These are phyloP conservation scores for Chaetops frenatus DNA, from an alignment of 2,113 vertebrate genomes.

Conservation along the genomic window DNA sequence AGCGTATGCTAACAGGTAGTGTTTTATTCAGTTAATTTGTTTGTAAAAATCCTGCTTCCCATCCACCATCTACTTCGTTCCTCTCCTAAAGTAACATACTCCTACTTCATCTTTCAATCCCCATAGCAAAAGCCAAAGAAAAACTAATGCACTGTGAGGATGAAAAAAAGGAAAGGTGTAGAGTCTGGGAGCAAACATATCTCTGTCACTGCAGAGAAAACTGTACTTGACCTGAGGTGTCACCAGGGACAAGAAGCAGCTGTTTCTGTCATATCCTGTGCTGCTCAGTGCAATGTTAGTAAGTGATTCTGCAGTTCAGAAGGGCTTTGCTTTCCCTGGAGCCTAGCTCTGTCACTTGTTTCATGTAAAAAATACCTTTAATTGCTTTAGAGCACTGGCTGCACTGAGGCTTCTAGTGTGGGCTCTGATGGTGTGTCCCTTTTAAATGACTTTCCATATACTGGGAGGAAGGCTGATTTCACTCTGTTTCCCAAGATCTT, in stretches of 20 bases:
- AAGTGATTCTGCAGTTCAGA: not conserved
- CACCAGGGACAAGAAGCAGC: not conserved
- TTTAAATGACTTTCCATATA: not conserved
- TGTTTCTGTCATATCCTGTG: not conserved
- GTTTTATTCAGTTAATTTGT: not conserved
- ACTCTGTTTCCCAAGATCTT: not conserved
- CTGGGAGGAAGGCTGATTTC: not conserved
- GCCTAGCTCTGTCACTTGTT: not conserved
- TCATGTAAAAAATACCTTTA: not conserved
- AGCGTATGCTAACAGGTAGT: not conserved
- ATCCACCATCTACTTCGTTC: not conserved
- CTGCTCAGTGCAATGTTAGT: not conserved
- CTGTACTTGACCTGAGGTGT: not conserved
- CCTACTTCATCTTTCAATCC: not conserved
- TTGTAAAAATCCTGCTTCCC: not conserved
- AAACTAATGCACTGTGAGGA: not conserved
- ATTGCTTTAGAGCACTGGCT: not conserved
- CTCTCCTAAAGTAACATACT: not conserved
- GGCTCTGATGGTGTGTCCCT: not conserved
- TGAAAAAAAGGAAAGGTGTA: not conserved
- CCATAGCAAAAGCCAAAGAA: not conserved
- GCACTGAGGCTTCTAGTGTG: rapidly evolving
- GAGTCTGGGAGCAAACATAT: not conserved
- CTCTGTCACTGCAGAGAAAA: not conserved
- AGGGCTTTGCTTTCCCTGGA: not conserved